Percentiles rank a stretch among this genome's conserved stretches.
phyloP scores from a whole-genome alignment of 1,140 invertebrate genomes.

The Episyrphus balteatus region DNA sequence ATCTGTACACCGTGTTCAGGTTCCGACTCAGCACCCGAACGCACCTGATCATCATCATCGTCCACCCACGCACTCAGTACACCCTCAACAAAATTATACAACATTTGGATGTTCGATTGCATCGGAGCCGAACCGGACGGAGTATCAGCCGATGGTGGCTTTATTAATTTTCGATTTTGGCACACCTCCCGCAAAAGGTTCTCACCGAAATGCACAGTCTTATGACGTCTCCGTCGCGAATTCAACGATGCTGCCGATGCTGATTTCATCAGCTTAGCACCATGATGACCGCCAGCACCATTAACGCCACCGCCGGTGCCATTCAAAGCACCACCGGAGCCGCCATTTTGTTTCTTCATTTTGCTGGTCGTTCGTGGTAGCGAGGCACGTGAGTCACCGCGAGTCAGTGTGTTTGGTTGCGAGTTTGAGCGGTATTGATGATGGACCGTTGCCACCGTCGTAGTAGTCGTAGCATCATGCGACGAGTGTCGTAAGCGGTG shows the following conservation, averaged over 20 bases:
- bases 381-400: constrained; percentile 29
- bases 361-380: constrained; percentile 1
- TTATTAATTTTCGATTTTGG: constrained; percentile 42
- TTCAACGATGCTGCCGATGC: constrained; percentile 42
- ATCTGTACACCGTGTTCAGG: constrained; percentile 49
- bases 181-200: constrained; percentile 56
- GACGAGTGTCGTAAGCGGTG: constrained; percentile 29
- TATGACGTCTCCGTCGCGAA: constrained; percentile 51
- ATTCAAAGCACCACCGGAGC: constrained; percentile 13
- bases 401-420: constrained; percentile 31
- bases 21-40: constrained; percentile 50
- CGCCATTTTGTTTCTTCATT: constrained; percentile 2
- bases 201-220: constrained; percentile 64
- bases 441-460: constrained; percentile 30
- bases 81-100: constrained; percentile 63
- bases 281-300: constrained; percentile 2
- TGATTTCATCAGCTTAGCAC: constrained; percentile 30
- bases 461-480: constrained; percentile 17
- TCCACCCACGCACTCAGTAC: constrained; percentile 56
- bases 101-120: constrained; percentile 63
- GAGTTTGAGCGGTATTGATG: constrained; percentile 34
- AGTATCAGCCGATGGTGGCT: constrained; percentile 31
- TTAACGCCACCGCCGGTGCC: constrained; percentile 14
- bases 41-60: constrained; percentile 49
- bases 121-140: constrained; percentile 36